Conservation (phyloP, 2,888 invertebrate species). For the Phortica okadai region DNA sequence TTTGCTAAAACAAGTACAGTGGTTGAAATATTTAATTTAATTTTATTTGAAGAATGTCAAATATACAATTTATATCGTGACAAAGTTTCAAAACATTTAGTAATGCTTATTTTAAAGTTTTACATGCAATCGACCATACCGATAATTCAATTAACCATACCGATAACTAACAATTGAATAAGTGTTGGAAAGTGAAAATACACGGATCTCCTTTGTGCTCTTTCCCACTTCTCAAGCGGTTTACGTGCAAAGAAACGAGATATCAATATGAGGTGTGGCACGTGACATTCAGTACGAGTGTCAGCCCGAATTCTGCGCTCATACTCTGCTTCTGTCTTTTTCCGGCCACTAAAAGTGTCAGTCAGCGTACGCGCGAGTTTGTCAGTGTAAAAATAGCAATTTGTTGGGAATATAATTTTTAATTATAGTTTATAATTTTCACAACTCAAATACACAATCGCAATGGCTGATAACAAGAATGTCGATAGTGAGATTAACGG, state of each 20-base stretch:
- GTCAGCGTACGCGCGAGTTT: conserved; percentile 70
- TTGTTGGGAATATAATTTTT: conserved; percentile 46
- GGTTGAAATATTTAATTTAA: too few relatives aligned
- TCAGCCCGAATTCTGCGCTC: conserved; percentile 49
- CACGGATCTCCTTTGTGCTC: not conserved
- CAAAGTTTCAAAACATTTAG: too few relatives aligned
- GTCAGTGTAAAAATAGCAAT: conserved; percentile 59
- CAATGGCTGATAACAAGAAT: conserved; percentile 79
- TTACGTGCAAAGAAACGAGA: conserved; percentile 6
- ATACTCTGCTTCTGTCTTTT: conserved; percentile 72
- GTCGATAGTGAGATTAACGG: conserved; percentile 84
- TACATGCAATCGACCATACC: not conserved
- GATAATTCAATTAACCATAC: not conserved
- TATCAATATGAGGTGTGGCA: not conserved
- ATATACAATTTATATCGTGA: too few relatives aligned
- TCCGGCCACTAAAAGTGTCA: conserved; percentile 73
- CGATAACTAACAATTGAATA: not conserved
- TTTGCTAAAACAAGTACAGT: too few relatives aligned
- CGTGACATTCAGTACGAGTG: conserved; percentile 29
- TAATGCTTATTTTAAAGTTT: not conserved
- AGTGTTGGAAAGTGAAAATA: not conserved
- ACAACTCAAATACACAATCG: conserved; percentile 43
- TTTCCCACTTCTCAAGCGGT: not conserved
- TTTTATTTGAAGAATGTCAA: too few relatives aligned
- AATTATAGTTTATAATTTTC: conserved; percentile 55